A percentile compares a stretch with the other conserved stretches of the same genome.
phyloP scores from a whole-genome alignment of 2,888 invertebrate species.

The Synanthedon formicaeformis region DNA sequence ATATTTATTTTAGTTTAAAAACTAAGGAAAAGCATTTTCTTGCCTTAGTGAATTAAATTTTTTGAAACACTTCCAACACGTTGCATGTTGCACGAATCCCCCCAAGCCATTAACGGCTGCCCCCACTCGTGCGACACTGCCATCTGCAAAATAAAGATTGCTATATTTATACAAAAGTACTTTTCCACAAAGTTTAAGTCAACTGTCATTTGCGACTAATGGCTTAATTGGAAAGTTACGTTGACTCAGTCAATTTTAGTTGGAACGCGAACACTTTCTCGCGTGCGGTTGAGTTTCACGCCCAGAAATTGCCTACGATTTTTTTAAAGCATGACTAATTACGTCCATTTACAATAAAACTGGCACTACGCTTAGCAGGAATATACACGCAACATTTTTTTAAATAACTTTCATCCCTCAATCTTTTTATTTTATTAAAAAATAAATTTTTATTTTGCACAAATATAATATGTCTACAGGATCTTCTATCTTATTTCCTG shows the following conservation, averaged over 20 bases:
- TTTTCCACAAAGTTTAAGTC: conserved; percentile 31
- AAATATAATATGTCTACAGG: no score
- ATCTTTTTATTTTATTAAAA: no score
- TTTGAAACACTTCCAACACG: not conserved
- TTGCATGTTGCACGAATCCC: not conserved
- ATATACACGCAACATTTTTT: not conserved
- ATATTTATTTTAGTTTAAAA: not conserved
- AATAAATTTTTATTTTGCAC: no score
- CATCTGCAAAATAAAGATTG: not conserved
- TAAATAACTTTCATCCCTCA: no score
- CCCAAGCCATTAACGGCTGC: not conserved
- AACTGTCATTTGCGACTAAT: conserved; percentile 43
- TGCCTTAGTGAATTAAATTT: not conserved
- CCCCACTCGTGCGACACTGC: not conserved
- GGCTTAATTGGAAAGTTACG: conserved; percentile 63
- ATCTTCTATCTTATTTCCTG: no score
- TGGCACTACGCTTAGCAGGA: not conserved
- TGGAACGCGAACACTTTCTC: conserved; percentile 42
- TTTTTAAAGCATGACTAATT: conserved; percentile 31
- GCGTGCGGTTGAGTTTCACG: conserved; percentile 44
- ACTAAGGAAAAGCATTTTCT: not conserved
- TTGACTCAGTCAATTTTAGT: conserved; percentile 41
- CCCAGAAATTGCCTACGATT: conserved; percentile 26
- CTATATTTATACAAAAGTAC: conserved; percentile 7
- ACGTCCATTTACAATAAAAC: conserved; percentile 12